Conservation (phyloP, 2,797 vertebrate species). For the Heterohyrax brucei region DNA sequence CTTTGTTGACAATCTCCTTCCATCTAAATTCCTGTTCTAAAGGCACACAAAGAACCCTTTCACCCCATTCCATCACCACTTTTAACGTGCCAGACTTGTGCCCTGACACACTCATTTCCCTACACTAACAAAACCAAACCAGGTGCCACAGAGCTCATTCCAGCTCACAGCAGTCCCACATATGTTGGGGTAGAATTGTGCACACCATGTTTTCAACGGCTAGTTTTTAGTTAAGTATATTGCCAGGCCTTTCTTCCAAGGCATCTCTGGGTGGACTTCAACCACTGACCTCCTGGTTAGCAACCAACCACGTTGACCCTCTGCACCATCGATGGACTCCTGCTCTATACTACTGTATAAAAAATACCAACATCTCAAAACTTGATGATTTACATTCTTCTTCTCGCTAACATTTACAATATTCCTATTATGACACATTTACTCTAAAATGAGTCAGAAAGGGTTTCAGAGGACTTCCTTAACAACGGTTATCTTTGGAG, state of each 20-base stretch:
- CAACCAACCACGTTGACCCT: too few relatives aligned
- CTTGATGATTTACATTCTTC: background rate
- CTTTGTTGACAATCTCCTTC: background rate
- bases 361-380: background rate
- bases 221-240: too few relatives aligned
- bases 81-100: background rate
- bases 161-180: too few relatives aligned
- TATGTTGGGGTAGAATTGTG: too few relatives aligned
- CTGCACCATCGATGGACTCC: too few relatives aligned
- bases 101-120: conserved; percentile 15
- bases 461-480: conserved; percentile 1
- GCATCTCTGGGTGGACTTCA: too few relatives aligned
- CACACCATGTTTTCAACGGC: too few relatives aligned
- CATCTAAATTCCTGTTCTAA: background rate
- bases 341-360: background rate
- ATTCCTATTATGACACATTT: background rate
- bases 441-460: conserved; percentile 61
- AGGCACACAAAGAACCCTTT: background rate
- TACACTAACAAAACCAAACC: background rate
- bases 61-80: too few relatives aligned
- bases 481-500: conserved; percentile 5
- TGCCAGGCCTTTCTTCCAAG: too few relatives aligned
- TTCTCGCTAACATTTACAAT: background rate
- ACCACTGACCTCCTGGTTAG: too few relatives aligned
- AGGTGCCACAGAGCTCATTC: too few relatives aligned